A percentile compares a stretch with the other conserved stretches of the same genome.
Evolutionary conservation across 2,888 invertebrate genomes (phyloP).

Genomic region (Lathronympha strigana): DNA sequence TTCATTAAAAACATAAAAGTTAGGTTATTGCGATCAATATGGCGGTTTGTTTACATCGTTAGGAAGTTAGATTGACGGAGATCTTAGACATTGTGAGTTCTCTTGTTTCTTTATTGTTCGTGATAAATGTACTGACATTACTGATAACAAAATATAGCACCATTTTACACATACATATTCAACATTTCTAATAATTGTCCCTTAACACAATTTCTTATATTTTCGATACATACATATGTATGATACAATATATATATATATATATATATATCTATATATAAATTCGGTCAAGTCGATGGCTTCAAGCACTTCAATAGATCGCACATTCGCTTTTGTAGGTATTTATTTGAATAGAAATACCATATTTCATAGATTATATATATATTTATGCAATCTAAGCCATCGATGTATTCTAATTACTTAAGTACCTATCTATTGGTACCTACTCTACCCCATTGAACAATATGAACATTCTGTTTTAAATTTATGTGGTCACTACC

Average conservation of each 20-base stretch:
- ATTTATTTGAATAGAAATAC: too few species aligned
- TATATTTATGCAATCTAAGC: slow-evolving; percentile 13
- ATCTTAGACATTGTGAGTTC: too few species aligned
- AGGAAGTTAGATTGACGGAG: too few species aligned
- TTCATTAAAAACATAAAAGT: too few species aligned
- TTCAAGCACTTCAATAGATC: slow-evolving; percentile 17
- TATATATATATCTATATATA: too few species aligned
- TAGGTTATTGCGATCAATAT: too few species aligned
- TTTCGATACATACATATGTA: slow-evolving; percentile 55
- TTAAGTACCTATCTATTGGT: slow-evolving; percentile 42
- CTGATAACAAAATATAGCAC: slow-evolving; percentile 71
- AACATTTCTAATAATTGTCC: slow-evolving; percentile 29
- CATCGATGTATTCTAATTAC: slow-evolving; percentile 28
- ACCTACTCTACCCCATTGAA: slow-evolving; percentile 51
- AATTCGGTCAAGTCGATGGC: slow-evolving; percentile 64
- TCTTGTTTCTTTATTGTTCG: too few species aligned
- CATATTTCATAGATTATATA: background rate
- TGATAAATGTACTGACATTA: slow-evolving; percentile 53
- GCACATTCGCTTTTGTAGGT: background rate
- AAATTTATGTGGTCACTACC: too few species aligned
- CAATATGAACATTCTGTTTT: slow-evolving; percentile 51
- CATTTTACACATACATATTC: slow-evolving; percentile 54
- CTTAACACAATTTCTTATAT: slow-evolving; percentile 19
- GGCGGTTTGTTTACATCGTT: too few species aligned
- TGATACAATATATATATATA: too few species aligned